These are phyloP conservation scores for Mylabris sibirica DNA, from an alignment of 2,888 invertebrate genomes.

Conservation along the genomic window DNA sequence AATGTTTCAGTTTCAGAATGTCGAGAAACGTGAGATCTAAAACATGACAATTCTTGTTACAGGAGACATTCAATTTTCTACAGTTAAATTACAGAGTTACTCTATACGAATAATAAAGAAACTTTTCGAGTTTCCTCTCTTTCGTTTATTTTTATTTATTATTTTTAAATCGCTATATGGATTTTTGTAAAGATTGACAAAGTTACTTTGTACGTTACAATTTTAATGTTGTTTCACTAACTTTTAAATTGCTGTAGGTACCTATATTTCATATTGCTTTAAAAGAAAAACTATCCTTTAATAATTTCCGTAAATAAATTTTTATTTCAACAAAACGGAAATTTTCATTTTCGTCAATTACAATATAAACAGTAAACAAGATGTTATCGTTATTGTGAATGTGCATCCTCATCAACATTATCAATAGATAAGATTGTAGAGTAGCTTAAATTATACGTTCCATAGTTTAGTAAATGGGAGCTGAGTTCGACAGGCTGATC, in stretches of 20 bases:
- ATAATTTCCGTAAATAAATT: conserved; percentile 37
- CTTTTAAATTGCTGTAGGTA: no score
- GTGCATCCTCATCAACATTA: background rate
- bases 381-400: conserved; percentile 10
- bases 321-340: conserved; percentile 28
- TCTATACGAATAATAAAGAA: background rate
- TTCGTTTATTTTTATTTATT: no score
- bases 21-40: background rate
- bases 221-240: background rate
- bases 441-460: background rate
- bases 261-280: background rate
- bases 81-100: background rate
- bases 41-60: background rate
- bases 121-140: background rate
- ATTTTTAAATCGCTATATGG: no score
- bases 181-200: no score
- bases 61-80: background rate
- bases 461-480: conserved; percentile 28
- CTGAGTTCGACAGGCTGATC: conserved; percentile 62
- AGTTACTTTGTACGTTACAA: no score
- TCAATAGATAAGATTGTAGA: background rate
- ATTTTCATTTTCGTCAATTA: conserved; percentile 18
- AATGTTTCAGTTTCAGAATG: background rate
- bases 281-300: conserved; percentile 32
- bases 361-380: conserved; percentile 32